Percentiles rank a stretch among this genome's conserved stretches.
These are phyloP conservation scores for Grus americana DNA, from an alignment of 2,113 vertebrate species.

Conservation along the genomic window DNA sequence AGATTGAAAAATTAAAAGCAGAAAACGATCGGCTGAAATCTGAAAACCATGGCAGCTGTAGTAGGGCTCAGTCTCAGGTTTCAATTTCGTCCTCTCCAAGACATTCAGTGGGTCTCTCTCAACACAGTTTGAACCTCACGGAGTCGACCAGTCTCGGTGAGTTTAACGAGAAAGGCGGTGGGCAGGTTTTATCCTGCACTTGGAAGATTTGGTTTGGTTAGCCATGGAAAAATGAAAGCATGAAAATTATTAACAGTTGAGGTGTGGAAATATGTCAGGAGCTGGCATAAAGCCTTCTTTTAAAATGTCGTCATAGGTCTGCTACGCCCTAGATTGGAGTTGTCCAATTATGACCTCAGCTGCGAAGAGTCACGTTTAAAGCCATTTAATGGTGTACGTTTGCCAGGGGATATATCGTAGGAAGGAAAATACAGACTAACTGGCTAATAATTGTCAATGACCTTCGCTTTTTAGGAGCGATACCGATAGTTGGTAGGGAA, in stretches of 20 bases:
- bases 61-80: conserved; percentile 86
- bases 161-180: neutral
- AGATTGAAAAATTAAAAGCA: conserved; percentile 94
- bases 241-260: conserved; percentile 1
- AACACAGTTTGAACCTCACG: conserved; percentile 91
- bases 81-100: conserved; percentile 86
- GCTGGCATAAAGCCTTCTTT: conserved; percentile 57
- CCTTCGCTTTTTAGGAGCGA: neutral
- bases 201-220: neutral
- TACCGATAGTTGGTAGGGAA: neutral
- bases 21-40: conserved; percentile 94
- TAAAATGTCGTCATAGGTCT: conserved; percentile 37
- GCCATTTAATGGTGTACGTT: conserved; percentile 42
- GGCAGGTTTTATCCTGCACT: conserved; percentile 39
- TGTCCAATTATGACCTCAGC: conserved; percentile 64
- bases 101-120: conserved; percentile 80
- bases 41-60: conserved; percentile 87
- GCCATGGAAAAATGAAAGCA: conserved; percentile 24
- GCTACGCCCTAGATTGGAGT: conserved; percentile 1
- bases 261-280: conserved; percentile 52
- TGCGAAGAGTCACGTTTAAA: conserved; percentile 45
- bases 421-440: conserved; percentile 5
- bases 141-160: conserved; percentile 96
- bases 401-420: neutral
- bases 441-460: neutral